phyloP scores from a whole-genome alignment of 2,113 vertebrate species.

The Bucco capensis region DNA sequence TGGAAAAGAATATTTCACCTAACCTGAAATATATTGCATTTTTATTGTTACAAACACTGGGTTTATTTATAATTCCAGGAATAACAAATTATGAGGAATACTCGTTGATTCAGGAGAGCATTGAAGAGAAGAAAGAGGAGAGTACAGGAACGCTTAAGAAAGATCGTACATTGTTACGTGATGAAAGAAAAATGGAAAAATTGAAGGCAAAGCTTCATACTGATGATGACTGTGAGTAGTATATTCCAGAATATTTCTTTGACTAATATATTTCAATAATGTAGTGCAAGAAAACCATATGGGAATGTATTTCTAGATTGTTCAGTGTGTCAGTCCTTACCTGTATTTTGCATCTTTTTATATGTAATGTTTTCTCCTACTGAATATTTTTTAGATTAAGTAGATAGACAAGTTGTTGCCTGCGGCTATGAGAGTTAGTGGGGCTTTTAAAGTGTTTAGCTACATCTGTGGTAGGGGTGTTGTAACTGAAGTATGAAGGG shows the following conservation, averaged over 20 bases:
- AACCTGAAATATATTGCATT: not conserved
- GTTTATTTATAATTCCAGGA: conserved; percentile 76
- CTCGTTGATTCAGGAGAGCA: conserved; percentile 92
- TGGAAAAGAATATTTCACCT: not conserved
- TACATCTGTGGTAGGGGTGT: not conserved
- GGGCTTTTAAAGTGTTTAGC: not conserved
- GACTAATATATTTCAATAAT: not conserved
- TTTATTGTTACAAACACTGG: not conserved
- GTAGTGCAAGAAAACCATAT: not conserved
- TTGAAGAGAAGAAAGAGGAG: conserved; percentile 94
- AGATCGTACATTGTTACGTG: conserved; percentile 88
- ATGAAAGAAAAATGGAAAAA: conserved; percentile 99
- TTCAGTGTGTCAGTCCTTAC: not conserved
- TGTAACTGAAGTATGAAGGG: not conserved
- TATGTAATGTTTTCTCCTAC: not conserved
- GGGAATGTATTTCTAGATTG: not conserved
- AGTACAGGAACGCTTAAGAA: conserved; percentile 90
- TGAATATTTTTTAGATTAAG: not conserved
- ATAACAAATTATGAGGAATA: conserved; percentile 99
- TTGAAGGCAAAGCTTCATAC: conserved; percentile 99
- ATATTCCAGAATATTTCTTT: not conserved
- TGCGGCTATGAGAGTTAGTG: not conserved
- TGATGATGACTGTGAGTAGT: conserved; percentile 91
- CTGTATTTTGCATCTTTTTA: not conserved
- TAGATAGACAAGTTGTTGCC: not conserved